phyloP scores from a whole-genome alignment of 1,140 invertebrate species.

The Leptinotarsa defecta region DNA sequence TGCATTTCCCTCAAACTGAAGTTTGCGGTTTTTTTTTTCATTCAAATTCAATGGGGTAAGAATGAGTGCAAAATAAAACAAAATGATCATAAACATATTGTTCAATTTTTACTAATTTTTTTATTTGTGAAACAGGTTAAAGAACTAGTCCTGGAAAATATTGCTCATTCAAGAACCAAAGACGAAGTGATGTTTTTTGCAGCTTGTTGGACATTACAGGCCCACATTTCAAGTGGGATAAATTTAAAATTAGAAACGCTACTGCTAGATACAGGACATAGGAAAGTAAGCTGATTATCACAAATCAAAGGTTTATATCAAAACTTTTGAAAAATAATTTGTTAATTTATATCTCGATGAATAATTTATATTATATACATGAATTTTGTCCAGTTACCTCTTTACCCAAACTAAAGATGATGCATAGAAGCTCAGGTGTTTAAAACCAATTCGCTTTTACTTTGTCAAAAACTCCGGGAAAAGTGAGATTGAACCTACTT shows the following conservation, averaged over 20 bases:
- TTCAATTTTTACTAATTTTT: no score
- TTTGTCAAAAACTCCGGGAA: no score
- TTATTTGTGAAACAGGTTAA: no score
- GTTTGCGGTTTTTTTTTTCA: no score
- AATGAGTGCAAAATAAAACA: no score
- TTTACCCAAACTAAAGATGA: not conserved
- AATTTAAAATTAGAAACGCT: not conserved
- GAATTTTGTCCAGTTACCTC: not conserved
- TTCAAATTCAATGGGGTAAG: no score
- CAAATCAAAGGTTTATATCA: not conserved
- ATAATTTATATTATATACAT: not conserved
- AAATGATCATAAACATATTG: no score
- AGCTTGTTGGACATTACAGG: constrained; percentile 39
- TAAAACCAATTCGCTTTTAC: not conserved
- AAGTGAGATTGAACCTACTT: no score
- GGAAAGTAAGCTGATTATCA: not conserved
- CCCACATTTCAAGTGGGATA: not conserved
- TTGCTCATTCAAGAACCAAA: constrained; percentile 47
- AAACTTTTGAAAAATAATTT: not conserved
- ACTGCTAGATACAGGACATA: not conserved
- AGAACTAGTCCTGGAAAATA: constrained; percentile 50
- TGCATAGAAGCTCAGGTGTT: not conserved
- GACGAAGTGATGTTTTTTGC: constrained; percentile 51
- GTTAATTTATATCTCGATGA: not conserved
- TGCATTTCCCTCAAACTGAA: no score